phyloP scores from a whole-genome alignment of 2,797 vertebrate genomes.

The Erpetoichthys calabaricus region DNA sequence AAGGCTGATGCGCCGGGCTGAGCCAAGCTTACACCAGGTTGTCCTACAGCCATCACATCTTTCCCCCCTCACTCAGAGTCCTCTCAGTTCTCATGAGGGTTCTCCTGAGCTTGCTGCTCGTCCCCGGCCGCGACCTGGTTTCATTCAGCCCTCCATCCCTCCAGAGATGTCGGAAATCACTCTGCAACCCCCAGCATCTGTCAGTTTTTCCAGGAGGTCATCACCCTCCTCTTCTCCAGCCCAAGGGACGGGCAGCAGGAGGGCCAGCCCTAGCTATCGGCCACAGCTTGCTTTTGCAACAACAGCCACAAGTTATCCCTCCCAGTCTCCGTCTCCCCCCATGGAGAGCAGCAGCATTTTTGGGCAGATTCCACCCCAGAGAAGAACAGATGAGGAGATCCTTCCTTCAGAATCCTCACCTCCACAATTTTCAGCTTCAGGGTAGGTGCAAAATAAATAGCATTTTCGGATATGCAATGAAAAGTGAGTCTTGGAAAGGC shows the following conservation, averaged over 20 bases:
- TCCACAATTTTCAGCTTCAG: slow-evolving; percentile 80
- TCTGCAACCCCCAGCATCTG: slow-evolving; percentile 75
- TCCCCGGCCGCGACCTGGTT: slow-evolving; percentile 77
- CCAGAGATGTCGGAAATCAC: slow-evolving; percentile 83
- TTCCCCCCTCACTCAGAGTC: slow-evolving; percentile 93
- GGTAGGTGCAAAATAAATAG: slow-evolving; percentile 68
- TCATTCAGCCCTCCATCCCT: slow-evolving; percentile 74
- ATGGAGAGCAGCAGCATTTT: slow-evolving; percentile 73
- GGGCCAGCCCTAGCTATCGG: slow-evolving; percentile 59
- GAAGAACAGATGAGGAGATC: slow-evolving; percentile 85
- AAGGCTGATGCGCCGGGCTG: slow-evolving; percentile 76
- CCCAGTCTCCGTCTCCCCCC: slow-evolving; percentile 71
- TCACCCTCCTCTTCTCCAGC: slow-evolving; percentile 79
- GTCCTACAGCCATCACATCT: slow-evolving; percentile 94
- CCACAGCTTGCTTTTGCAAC: slow-evolving; percentile 78
- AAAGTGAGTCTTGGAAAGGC: background rate
- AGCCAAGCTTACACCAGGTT: slow-evolving; percentile 92
- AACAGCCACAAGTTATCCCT: slow-evolving; percentile 76
- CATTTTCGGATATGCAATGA: too few relatives aligned
- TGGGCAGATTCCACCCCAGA: slow-evolving; percentile 80
- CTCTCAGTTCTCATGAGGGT: slow-evolving; percentile 86
- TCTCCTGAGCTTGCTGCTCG: slow-evolving; percentile 88
- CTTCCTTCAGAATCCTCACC: slow-evolving; percentile 83
- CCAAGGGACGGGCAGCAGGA: slow-evolving; percentile 62
- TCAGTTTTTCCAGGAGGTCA: slow-evolving; percentile 84